Conservation (phyloP, 2,797 vertebrate genomes). For the Falco biarmicus region DNA sequence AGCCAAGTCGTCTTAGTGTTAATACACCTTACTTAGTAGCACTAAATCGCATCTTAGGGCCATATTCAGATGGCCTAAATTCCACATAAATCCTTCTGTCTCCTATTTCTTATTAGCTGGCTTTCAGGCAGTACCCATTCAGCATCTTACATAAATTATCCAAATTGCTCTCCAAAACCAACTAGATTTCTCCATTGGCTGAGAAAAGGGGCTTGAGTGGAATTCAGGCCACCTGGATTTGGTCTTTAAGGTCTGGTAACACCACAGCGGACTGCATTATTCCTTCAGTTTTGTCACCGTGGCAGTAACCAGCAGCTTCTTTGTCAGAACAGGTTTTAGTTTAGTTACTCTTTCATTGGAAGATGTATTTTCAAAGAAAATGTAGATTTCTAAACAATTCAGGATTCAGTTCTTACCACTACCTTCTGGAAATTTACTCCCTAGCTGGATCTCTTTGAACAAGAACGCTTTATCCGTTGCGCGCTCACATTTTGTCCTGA, state of each 20-base stretch:
- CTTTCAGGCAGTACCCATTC: conserved; percentile 42
- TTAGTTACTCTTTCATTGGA: background rate
- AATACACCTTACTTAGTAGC: conserved; percentile 69
- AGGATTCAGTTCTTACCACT: background rate
- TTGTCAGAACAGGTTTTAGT: background rate
- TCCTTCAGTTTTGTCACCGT: background rate
- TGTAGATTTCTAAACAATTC: background rate
- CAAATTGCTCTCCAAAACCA: conserved; percentile 15
- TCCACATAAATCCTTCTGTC: conserved; percentile 69
- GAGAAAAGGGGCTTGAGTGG: background rate
- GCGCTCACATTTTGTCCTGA: background rate
- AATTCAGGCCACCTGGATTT: background rate
- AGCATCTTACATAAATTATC: conserved; percentile 37
- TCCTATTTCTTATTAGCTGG: conserved; percentile 68
- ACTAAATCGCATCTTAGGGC: conserved; percentile 71
- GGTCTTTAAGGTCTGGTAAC: background rate
- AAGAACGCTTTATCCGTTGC: background rate
- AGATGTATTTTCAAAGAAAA: background rate
- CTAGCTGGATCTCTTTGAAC: background rate
- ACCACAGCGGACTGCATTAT: background rate
- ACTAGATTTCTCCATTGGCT: background rate
- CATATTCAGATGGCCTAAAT: conserved; percentile 75
- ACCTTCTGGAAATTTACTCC: background rate
- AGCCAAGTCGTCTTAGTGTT: conserved; percentile 72
- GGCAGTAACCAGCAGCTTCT: background rate